Percentiles rank a stretch among this genome's conserved stretches.
These are phyloP conservation scores for Aldrovandia affinis DNA, from an alignment of 2,797 vertebrate genomes.

Conservation along the genomic window DNA sequence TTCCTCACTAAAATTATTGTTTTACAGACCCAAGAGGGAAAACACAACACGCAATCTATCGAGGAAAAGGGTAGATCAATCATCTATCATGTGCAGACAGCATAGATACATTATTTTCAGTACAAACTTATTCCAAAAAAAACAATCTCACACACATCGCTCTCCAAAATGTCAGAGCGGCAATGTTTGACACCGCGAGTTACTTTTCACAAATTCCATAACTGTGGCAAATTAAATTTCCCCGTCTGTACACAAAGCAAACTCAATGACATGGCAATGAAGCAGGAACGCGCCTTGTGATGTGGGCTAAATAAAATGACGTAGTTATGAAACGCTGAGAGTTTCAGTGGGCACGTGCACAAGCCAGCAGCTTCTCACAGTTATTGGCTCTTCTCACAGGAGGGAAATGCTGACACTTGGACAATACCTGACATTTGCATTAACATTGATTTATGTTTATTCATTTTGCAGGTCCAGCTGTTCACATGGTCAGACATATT, in stretches of 20 bases:
- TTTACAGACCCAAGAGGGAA: background rate
- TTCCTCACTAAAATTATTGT: background rate
- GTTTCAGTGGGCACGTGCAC: background rate
- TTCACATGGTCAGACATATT: background rate
- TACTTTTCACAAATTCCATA: background rate
- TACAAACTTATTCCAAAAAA: background rate
- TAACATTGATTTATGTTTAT: background rate
- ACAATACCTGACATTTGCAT: background rate
- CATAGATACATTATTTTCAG: background rate
- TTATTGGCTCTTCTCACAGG: background rate
- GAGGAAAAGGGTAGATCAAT: background rate
- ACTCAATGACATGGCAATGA: background rate
- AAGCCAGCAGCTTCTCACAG: background rate
- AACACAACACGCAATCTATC: background rate
- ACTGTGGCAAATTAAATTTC: constrained; percentile 6
- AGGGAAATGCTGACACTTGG: background rate
- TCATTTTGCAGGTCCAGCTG: background rate
- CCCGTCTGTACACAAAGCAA: background rate
- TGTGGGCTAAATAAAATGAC: too few species aligned
- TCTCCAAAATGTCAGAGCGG: too few species aligned
- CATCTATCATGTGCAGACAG: background rate
- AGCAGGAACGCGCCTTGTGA: background rate
- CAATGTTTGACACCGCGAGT: background rate
- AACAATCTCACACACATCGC: background rate
- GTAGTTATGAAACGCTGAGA: background rate